Base-by-base conservation (phyloP, 2,888 invertebrate species). In the Cinara cedri region DNA sequence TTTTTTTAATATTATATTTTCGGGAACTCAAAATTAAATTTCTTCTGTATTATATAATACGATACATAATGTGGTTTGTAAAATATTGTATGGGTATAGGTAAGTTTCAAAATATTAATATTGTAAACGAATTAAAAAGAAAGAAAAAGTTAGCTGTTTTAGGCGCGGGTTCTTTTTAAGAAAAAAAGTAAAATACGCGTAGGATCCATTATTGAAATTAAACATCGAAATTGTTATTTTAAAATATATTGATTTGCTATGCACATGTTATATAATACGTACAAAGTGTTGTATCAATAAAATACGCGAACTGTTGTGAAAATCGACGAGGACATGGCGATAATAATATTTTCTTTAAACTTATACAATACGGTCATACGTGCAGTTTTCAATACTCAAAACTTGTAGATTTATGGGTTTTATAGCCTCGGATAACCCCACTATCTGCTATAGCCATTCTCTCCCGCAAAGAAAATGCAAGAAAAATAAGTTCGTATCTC, bases 401-500 rank as follows among this genome's bases (percentile, higher is more conserved):
- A 66, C 19, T 66, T 16, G 49, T 62, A 19, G 34, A 51, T 65
- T 76, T 57, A 57, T 76, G 66, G 44, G 11, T 76, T 76, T 19
- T 57, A 66, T 76, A 44, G 75, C 46, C 10, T 3, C 11, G 19
- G 24, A 76, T 55, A 49, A 62, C n/a, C 44, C 1, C 46, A 49
- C 24, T 74, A 16, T 19, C 21, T 55, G 3, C n/a, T 44, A n/a
- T 2, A 34, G 66, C n/a, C n/a, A 19, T 19, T 70, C 26, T 21
- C 21, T 70, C 60, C 68, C 42, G 34, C 34, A 34, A 54, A 16
- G 46, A 19, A 24, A 66, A 49, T 11, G 49, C 68, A 19, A 55
- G 34, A 55, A 68, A 78, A 68, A 78, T 68, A 78, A 78, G 68
- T 68, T 78, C 49, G 26, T 60, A 42, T 68, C 46, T 62, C 62